Conservation (phyloP, 2,888 invertebrate genomes). For the Cheilosia vulpina region DNA sequence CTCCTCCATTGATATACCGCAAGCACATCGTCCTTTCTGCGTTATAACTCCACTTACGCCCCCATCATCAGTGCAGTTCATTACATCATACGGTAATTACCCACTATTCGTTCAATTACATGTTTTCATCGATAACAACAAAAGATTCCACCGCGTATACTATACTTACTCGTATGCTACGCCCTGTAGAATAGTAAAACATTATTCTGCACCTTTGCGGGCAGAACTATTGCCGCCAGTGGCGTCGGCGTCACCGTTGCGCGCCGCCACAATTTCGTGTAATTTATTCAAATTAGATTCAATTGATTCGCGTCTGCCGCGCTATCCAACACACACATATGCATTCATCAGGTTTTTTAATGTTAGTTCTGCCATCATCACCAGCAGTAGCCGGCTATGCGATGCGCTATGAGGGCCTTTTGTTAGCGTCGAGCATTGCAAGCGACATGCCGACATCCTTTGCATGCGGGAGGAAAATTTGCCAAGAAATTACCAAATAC, state of each 20-base stretch:
- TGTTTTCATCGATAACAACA: conserved; percentile 51
- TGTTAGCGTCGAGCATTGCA: conserved; percentile 48
- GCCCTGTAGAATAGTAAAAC: conserved; percentile 18
- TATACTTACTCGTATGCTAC: background rate
- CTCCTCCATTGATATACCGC: conserved; percentile 9
- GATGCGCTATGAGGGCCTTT: conserved; percentile 55
- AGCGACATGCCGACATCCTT: conserved; percentile 41
- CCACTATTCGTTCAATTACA: conserved; percentile 56
- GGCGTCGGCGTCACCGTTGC: conserved; percentile 31
- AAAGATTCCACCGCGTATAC: conserved; percentile 21
- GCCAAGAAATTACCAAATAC: conserved; percentile 68
- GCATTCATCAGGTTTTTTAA: conserved; percentile 10
- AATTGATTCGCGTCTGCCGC: conserved; percentile 57
- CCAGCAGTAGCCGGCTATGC: conserved; percentile 15
- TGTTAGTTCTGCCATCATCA: conserved; percentile 7
- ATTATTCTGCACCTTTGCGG: conserved; percentile 40
- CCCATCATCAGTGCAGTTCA: conserved; percentile 63
- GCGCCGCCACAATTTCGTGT: conserved; percentile 62
- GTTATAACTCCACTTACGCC: conserved; percentile 23
- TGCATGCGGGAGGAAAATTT: conserved; percentile 54
- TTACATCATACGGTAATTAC: conserved; percentile 65
- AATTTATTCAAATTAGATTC: conserved; percentile 73
- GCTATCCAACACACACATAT: background rate
- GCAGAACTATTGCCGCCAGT: conserved; percentile 30
- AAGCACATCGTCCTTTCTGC: conserved; percentile 20